Conservation (phyloP, 2,888 invertebrate genomes). For the Seira sanloemensis region DNA sequence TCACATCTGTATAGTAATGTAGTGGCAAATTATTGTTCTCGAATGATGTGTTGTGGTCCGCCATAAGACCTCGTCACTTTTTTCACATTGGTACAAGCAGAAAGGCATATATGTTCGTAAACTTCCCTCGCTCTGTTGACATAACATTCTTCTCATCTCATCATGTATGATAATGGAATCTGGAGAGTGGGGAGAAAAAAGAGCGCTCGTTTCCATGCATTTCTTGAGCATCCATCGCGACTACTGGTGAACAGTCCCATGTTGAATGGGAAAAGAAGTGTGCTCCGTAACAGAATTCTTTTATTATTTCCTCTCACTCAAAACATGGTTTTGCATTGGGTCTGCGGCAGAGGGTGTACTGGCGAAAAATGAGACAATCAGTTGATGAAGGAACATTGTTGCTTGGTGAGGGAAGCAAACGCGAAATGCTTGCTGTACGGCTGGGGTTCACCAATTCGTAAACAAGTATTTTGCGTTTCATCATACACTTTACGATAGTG, state of each 20-base stretch:
- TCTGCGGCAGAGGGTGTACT: too few species aligned
- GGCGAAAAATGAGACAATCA: too few species aligned
- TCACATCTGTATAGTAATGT: too few species aligned
- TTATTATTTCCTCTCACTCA: too few species aligned
- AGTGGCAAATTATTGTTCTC: background rate
- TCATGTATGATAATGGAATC: background rate
- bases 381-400: too few species aligned
- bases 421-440: too few species aligned
- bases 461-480: slow-evolving; percentile 2
- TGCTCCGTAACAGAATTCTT: slow-evolving; percentile 15
- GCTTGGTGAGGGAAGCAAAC: too few species aligned
- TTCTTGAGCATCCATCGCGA: background rate
- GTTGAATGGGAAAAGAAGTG: background rate
- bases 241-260: background rate
- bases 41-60: slow-evolving; percentile 7
- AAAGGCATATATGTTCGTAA: background rate
- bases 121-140: too few species aligned
- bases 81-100: too few species aligned
- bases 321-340: too few species aligned
- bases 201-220: slow-evolving; percentile 17
- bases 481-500: background rate
- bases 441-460: background rate
- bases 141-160: too few species aligned
- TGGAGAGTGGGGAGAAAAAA: background rate
- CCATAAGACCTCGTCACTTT: too few species aligned